Percentiles rank a stretch among this genome's conserved stretches.
Conservation (phyloP, 2,888 invertebrate species). For the Aproaerema taeniolella region DNA sequence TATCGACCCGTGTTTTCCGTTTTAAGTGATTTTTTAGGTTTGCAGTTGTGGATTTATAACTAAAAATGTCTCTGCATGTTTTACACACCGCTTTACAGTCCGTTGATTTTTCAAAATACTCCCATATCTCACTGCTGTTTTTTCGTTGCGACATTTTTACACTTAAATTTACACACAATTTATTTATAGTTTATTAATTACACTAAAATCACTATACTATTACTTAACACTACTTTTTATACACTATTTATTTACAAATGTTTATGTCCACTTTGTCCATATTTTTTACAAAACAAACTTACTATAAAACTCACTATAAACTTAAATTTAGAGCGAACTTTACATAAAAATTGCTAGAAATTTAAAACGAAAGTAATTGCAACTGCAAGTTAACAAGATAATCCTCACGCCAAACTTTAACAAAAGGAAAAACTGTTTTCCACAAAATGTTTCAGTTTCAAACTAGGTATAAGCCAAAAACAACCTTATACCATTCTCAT, state of each 20-base stretch:
- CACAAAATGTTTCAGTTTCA: too few species aligned
- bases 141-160: slow-evolving; percentile 2
- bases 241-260: not conserved
- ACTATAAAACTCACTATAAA: too few species aligned
- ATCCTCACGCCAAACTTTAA: too few species aligned
- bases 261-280: too few species aligned
- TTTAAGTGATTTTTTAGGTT: slow-evolving; percentile 13
- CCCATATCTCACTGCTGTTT: slow-evolving; percentile 14
- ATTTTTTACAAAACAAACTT: too few species aligned
- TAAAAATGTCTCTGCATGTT: slow-evolving; percentile 8
- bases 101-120: slow-evolving; percentile 13
- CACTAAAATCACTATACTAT: not conserved
- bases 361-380: too few species aligned
- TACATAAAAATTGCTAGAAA: too few species aligned
- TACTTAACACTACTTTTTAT: not conserved
- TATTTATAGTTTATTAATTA: not conserved
- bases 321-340: too few species aligned
- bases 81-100: slow-evolving; percentile 13
- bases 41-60: slow-evolving; percentile 9
- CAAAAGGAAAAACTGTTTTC: too few species aligned
- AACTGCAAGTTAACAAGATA: too few species aligned
- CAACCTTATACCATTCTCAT: too few species aligned
- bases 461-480: too few species aligned
- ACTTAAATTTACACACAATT: not conserved
- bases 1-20: slow-evolving; percentile 5